A percentile compares a stretch with the other conserved stretches of the same genome.
These are phyloP conservation scores for Rhabdomys pumilio DNA, from an alignment of 2,797 vertebrate species.

Conservation along the genomic window DNA sequence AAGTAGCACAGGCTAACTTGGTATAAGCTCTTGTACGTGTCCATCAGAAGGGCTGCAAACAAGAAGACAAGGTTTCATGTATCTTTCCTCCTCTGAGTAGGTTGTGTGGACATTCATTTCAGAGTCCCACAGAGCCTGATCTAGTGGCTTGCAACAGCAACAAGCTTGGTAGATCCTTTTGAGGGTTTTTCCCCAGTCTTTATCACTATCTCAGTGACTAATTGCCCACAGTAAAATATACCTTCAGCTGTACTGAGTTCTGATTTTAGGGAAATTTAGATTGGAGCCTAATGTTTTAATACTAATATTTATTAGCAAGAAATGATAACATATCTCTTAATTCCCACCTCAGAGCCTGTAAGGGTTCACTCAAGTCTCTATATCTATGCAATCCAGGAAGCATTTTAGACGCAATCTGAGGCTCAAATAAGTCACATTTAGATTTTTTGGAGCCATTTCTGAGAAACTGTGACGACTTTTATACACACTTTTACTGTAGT, in stretches of 20 bases:
- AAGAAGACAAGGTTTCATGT: not conserved
- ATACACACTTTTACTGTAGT: not conserved
- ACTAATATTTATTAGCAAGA: not conserved
- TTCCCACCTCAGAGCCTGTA: not conserved
- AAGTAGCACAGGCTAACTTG: not conserved
- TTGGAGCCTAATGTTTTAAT: not conserved
- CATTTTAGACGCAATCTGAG: not conserved
- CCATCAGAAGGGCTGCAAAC: not conserved
- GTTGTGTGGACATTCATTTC: not conserved
- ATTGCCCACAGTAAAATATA: not conserved
- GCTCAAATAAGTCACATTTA: not conserved
- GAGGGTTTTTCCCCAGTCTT: not conserved
- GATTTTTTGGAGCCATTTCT: conserved; percentile 6
- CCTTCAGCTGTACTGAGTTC: not conserved
- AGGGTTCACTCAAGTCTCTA: not conserved
- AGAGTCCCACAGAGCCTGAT: fast-evolving
- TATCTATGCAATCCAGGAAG: not conserved
- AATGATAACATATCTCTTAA: not conserved
- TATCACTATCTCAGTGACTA: not conserved
- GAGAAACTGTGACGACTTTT: not conserved
- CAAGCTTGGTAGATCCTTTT: not conserved
- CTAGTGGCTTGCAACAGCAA: fast-evolving
- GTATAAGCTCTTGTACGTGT: fast-evolving
- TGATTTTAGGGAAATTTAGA: not conserved
- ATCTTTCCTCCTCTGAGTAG: not conserved